Base-by-base conservation (phyloP, 1,140 invertebrate species). In the Pogonognathellus flavescens region DNA sequence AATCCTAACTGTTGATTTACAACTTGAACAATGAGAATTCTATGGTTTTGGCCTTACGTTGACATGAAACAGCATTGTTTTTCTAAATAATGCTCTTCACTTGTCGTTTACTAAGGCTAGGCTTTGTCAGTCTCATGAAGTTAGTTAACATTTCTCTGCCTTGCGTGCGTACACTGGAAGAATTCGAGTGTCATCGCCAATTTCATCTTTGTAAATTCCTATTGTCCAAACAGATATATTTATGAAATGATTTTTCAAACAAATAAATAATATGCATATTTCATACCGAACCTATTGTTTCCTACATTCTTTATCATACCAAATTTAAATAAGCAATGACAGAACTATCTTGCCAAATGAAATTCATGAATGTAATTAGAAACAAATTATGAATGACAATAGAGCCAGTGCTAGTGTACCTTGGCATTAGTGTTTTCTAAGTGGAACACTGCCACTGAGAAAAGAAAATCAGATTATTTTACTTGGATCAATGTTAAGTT, bases 11-110 rank as follows among this genome's bases (percentile, higher is more conserved):
- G 13, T 76, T 76, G 70, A 76, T 76, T 50, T 76, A 76, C 70
- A 76, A 50, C 70, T 49, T 41, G 9, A 50, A 76, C 2, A 49
- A 50, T 49, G 14, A 76, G 41, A 76, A 76, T 76, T 72, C 11
- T 49, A 31, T 76, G 25, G 70, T 2, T 41, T 7, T 3, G 20
- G 20, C 8, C 41, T 49, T 76, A 18, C 13, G 70, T 31, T 76
- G 70, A 41, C 70, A 76, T 50, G 70, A 76, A 76, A 76, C 31
- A n/a, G 41, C 70, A 76, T 76, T 76, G 70, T 76, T 50, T 76
- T 76, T 76, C 31, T 76, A 76, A 76, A 76, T 76, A 76, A 76
- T 76, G 70, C 3, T 76, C 70, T 16, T 13, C 49, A 31, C n/a
- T 76, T 57, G 31, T 4, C 53, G 1, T 57, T 14, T 5, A n/a